Percentiles rank a stretch among this genome's conserved stretches.
phyloP scores from a whole-genome alignment of 1,140 invertebrate genomes.

The Pogonomyrmex barbatus region DNA sequence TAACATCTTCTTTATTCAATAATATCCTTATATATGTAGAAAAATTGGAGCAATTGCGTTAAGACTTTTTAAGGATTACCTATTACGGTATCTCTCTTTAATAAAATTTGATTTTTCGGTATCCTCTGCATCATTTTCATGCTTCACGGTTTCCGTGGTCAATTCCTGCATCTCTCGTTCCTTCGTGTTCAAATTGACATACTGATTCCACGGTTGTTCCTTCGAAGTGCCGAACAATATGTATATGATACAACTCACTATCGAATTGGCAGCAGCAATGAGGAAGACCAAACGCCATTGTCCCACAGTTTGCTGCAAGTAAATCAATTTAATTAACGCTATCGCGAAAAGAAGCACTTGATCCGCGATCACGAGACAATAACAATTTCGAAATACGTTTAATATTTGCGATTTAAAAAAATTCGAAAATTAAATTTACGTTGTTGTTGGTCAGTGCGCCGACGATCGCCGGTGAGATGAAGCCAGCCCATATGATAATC shows the following conservation, averaged over 20 bases:
- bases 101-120: constrained; percentile 31
- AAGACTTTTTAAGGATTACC: background rate
- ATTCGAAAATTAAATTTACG: constrained; percentile 83
- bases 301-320: constrained; percentile 88
- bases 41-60: background rate
- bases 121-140: background rate
- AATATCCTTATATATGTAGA: background rate
- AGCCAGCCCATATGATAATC: constrained; percentile 86
- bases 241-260: constrained; percentile 86
- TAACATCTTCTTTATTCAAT: constrained; percentile 40
- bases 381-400: background rate
- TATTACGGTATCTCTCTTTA: constrained; percentile 25
- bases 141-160: background rate
- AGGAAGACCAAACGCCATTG: constrained; percentile 90
- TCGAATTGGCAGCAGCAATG: constrained; percentile 86
- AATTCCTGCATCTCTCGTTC: constrained; percentile 66
- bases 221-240: constrained; percentile 87
- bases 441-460: constrained; percentile 88
- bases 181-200: constrained; percentile 25
- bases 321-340: constrained; percentile 12
- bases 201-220: constrained; percentile 88
- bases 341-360: background rate
- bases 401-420: background rate
- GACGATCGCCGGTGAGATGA: constrained; percentile 88
- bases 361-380: background rate